Evolutionary conservation across 2,113 vertebrate genomes (phyloP).

Genomic region (Hippoglossus stenolepis): DNA sequence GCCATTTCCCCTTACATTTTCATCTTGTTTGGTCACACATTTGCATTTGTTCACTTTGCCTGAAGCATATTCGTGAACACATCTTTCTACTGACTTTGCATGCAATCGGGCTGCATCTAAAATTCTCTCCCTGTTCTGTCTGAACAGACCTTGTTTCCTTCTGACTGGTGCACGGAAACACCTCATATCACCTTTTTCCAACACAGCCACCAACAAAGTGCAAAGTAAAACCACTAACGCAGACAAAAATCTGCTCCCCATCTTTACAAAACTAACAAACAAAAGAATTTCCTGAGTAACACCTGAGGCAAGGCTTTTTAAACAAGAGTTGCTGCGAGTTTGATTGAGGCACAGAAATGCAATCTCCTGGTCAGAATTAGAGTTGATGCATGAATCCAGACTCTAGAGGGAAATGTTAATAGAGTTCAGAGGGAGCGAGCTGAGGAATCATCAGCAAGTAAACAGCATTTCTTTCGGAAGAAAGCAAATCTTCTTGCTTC

Average conservation of each 20-base stretch:
- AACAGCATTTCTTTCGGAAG: slow-evolving; percentile 65
- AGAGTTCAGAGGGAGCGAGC: slow-evolving; percentile 58
- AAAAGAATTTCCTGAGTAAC: background rate
- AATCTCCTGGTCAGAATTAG: slow-evolving; percentile 51
- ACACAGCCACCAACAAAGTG: background rate
- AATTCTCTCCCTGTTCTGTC: background rate
- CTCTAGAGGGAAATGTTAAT: slow-evolving; percentile 58
- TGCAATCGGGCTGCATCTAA: background rate
- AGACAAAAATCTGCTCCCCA: background rate
- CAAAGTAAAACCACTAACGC: background rate
- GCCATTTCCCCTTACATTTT: background rate
- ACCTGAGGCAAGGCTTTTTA: background rate
- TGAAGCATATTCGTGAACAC: background rate
- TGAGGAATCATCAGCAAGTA: slow-evolving; percentile 56
- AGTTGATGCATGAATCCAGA: slow-evolving; percentile 44
- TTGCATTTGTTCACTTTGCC: background rate
- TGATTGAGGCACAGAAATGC: slow-evolving; percentile 44
- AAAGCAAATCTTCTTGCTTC: slow-evolving; percentile 69
- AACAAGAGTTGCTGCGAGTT: slow-evolving; percentile 3
- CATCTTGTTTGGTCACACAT: too few species aligned
- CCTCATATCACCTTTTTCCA: background rate
- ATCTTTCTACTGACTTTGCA: background rate
- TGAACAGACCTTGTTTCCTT: background rate
- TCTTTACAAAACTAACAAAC: background rate
- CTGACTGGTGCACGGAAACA: background rate